Base-by-base conservation (phyloP, 1,140 invertebrate species). In the Penaeus vannamei region DNA sequence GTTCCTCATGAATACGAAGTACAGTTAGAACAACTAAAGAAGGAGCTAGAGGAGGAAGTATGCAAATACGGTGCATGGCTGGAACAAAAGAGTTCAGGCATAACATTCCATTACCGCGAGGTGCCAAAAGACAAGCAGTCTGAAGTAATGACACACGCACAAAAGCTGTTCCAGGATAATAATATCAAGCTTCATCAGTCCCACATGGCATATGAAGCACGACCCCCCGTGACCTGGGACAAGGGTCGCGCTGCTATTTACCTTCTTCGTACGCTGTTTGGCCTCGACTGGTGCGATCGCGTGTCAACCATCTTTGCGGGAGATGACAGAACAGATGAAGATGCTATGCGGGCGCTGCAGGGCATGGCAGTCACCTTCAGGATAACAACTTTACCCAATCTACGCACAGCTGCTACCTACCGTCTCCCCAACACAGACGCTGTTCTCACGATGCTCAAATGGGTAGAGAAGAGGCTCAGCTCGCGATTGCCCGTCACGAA, bases 291-390 rank as follows among this genome's bases (percentile, higher is more conserved):
- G 97, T 96, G 96, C 92, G 97, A 98, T 92, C 95, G 97, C 79
- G 97, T 98, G 86, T 95, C 97, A 90, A 97, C 98, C 91, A 97
- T 98, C 92, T 98, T 97, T 92, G 97, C 95, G 83, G 97, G 97
- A 89, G 97, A 98, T 93, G 97, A 98, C 93, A 95, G 94, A 22
- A 98, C 97, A 0, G 97, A 98, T 93, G 97, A 98, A 93, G 97
- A 98, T 93, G 97, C 97, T 46, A 97, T 98, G 96, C 94, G 95
- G 94, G 97, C 97, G 93, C 93, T 93, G 93, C 86, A 92, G 60
- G 93, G 93, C 92, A 97, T 98, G 96, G 97, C 97, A 4, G 96
- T 96, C 0, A 98, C 97, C 17, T 98, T 98, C 94, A 95, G 97
- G 59, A 96, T 98, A 2, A 96, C 96, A 0, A 96, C 96, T 0